Evolutionary conservation across 2,888 invertebrate genomes (phyloP).

Genomic region (Cheilosia urbana): DNA sequence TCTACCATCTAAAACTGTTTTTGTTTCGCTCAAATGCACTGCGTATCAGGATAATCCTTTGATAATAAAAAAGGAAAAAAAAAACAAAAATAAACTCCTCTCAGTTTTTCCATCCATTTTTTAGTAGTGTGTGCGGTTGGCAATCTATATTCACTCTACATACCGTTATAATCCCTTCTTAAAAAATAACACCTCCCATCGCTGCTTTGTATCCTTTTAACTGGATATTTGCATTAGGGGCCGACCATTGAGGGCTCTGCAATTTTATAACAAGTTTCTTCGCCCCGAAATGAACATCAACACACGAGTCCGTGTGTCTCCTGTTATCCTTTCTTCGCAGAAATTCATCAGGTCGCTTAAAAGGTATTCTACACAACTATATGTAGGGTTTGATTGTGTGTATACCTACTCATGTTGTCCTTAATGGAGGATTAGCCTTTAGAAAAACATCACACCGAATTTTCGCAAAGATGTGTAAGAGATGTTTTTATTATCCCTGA

Average conservation of each 20-base stretch:
- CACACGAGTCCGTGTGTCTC: constrained; percentile 14
- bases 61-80: constrained; percentile 48
- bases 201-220: constrained; percentile 61
- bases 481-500: constrained; percentile 74
- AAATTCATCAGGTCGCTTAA: constrained; percentile 29
- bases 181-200: constrained; percentile 65
- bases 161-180: constrained; percentile 72
- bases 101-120: constrained; percentile 11
- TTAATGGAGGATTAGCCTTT: constrained; percentile 74
- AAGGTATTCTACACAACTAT: constrained; percentile 37
- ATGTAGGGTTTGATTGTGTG: constrained; percentile 33
- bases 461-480: constrained; percentile 63
- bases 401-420: constrained; percentile 56
- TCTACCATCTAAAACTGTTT: constrained; percentile 50
- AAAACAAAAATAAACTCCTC: not conserved
- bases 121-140: constrained; percentile 20
- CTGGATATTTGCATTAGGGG: constrained; percentile 69
- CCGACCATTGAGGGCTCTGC: constrained; percentile 19
- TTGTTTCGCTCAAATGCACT: constrained; percentile 42
- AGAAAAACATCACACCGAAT: constrained; percentile 69
- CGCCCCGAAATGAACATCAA: constrained; percentile 63
- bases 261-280: constrained; percentile 70
- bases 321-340: not conserved
- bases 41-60: constrained; percentile 51
- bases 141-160: constrained; percentile 72